Percentiles rank a stretch among this genome's conserved stretches.
Evolutionary conservation across 1,140 invertebrate species (phyloP).

Genomic region (Chionoecetes opilio): DNA sequence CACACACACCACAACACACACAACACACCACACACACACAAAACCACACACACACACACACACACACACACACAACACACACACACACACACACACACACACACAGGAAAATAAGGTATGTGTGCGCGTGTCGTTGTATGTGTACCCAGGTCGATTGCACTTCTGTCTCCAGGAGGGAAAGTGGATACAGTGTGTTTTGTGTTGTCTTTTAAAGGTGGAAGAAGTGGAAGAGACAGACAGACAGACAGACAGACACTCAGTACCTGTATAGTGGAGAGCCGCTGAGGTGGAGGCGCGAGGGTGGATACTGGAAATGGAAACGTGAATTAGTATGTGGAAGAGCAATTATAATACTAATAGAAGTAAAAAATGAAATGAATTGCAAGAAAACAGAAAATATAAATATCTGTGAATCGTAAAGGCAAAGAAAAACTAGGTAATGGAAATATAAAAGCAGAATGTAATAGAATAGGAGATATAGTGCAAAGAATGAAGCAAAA

Average conservation of each 20-base stretch:
- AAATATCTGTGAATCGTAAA: too few relatives aligned
- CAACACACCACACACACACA: constrained; percentile 6
- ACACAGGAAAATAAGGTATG: background rate
- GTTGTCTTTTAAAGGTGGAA: constrained; percentile 9
- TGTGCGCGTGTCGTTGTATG: background rate
- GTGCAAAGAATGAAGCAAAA: too few relatives aligned
- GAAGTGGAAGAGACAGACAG: background rate
- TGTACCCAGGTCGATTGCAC: background rate
- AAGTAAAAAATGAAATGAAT: too few relatives aligned
- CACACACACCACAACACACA: background rate
- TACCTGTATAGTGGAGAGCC: too few relatives aligned
- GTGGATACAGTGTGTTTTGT: background rate
- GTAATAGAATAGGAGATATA: too few relatives aligned
- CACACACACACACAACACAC: constrained; percentile 18
- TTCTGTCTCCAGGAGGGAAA: background rate
- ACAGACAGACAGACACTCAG: background rate
- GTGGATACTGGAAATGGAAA: background rate
- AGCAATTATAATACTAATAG: too few relatives aligned
- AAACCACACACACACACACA: background rate
- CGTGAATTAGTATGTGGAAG: too few relatives aligned
- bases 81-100: constrained; percentile 15
- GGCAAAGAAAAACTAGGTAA: too few relatives aligned
- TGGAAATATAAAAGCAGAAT: too few relatives aligned
- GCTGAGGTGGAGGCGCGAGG: background rate
- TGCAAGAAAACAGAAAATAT: too few relatives aligned